Conservation (phyloP, 2,888 invertebrate genomes). For the Eurytoma californica region DNA sequence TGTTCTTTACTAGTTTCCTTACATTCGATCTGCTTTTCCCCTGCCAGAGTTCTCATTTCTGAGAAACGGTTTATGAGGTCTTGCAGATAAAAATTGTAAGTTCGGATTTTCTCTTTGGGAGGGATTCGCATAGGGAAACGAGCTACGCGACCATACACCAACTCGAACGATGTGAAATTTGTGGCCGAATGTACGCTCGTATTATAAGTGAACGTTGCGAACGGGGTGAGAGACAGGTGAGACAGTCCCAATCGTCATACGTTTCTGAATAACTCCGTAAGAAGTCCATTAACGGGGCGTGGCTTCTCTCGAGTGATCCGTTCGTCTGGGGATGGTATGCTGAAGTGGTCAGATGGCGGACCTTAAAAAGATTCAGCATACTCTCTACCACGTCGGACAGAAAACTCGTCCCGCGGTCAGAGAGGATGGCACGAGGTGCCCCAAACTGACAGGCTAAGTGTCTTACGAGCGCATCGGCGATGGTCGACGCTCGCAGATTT, state of each 20-base stretch:
- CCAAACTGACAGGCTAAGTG: neutral
- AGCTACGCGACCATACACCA: too few species aligned
- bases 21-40: neutral
- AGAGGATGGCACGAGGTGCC: neutral
- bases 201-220: slow-evolving; percentile 30
- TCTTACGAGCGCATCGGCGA: too few species aligned
- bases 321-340: slow-evolving; percentile 19
- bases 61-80: neutral
- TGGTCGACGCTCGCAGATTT: too few species aligned
- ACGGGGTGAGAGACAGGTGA: slow-evolving; percentile 2
- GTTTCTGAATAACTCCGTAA: too few species aligned
- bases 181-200: slow-evolving; percentile 1
- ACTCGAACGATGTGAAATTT: slow-evolving; percentile 11
- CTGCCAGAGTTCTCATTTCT: neutral
- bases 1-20: neutral
- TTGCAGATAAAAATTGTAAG: neutral
- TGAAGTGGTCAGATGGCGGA: slow-evolving; percentile 3
- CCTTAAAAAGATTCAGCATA: too few species aligned
- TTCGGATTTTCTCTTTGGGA: neutral
- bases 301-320: slow-evolving; percentile 32
- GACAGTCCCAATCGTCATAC: slow-evolving; percentile 42
- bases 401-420: slow-evolving; percentile 25
- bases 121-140: neutral
- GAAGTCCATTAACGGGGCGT: slow-evolving; percentile 22
- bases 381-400: slow-evolving; percentile 1